A percentile compares a stretch with the other conserved stretches of the same genome.
Evolutionary conservation across 2,797 vertebrate genomes (phyloP).

Genomic region (Neopelma chrysocephalum): DNA sequence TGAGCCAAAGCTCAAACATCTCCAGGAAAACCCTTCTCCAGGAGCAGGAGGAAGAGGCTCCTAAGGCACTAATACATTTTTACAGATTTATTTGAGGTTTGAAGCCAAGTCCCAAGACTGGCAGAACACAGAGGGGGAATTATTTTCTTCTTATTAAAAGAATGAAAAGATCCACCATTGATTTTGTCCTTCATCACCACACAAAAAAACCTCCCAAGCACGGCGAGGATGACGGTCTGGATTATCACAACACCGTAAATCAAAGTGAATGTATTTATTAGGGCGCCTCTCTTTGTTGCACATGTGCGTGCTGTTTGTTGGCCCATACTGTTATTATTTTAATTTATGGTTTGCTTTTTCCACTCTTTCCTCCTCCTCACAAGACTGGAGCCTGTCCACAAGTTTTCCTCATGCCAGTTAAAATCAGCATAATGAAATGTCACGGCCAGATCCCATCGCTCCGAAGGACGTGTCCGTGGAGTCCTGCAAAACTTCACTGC

Average conservation of each 20-base stretch:
- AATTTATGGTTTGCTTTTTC: slow-evolving; percentile 58
- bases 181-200: slow-evolving; percentile 62
- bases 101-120: slow-evolving; percentile 36
- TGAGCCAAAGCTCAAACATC: not conserved
- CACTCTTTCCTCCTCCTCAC: not conserved
- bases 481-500: not conserved
- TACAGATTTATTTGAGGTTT: slow-evolving; percentile 38
- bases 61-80: not conserved
- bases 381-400: slow-evolving; percentile 47
- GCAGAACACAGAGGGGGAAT: slow-evolving; percentile 17
- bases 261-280: slow-evolving; percentile 60
- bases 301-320: slow-evolving; percentile 39
- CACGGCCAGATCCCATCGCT: not conserved
- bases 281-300: slow-evolving; percentile 39
- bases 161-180: slow-evolving; percentile 59
- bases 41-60: not conserved
- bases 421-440: slow-evolving; percentile 73
- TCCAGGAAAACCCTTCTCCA: not conserved
- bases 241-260: slow-evolving; percentile 47
- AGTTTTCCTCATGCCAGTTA: slow-evolving; percentile 61
- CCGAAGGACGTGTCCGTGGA: not conserved
- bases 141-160: slow-evolving; percentile 63
- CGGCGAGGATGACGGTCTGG: not conserved
- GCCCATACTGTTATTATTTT: slow-evolving; percentile 61
- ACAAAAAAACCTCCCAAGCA: slow-evolving; percentile 16